phyloP scores from a whole-genome alignment of 2,797 vertebrate species.

The Anolis apletophallus region DNA sequence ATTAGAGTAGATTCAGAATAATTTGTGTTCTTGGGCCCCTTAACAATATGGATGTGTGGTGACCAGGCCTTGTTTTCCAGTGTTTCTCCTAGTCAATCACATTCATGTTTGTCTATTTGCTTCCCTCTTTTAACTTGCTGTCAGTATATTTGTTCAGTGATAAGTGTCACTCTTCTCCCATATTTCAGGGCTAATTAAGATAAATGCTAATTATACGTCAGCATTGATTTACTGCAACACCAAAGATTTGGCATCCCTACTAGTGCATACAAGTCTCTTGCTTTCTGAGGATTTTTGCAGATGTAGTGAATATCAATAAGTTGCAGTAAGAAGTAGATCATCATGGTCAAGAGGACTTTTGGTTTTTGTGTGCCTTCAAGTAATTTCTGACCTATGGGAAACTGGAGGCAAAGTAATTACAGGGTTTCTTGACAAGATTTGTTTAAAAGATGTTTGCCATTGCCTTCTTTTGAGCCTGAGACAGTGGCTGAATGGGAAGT shows the following conservation, averaged over 20 bases:
- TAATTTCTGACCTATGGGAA: too few species aligned
- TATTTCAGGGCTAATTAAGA: conserved; percentile 48
- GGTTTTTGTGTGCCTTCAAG: too few species aligned
- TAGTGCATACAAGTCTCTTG: conserved; percentile 10
- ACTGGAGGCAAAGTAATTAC: too few species aligned
- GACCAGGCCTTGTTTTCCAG: not conserved
- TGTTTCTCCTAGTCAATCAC: conserved; percentile 5
- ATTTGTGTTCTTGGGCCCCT: conserved; percentile 51
- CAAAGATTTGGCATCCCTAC: conserved; percentile 38
- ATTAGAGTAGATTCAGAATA: conserved; percentile 45
- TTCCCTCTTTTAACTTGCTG: conserved; percentile 39
- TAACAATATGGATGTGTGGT: conserved; percentile 2
- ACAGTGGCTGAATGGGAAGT: too few species aligned
- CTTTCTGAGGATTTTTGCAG: conserved; percentile 18
- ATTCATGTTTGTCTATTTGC: conserved; percentile 19
- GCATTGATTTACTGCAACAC: conserved; percentile 37
- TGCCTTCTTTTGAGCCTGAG: too few species aligned
- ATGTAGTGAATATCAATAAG: conserved; percentile 9
- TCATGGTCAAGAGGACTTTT: not conserved
- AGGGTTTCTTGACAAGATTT: too few species aligned
- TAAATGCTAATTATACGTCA: conserved; percentile 46
- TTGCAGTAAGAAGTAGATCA: not conserved
- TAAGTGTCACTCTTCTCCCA: conserved; percentile 46
- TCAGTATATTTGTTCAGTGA: conserved; percentile 36
- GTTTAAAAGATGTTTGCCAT: too few species aligned